Base-by-base conservation (phyloP, 2,113 vertebrate species). In the Protobothrops mucrosquamatus region DNA sequence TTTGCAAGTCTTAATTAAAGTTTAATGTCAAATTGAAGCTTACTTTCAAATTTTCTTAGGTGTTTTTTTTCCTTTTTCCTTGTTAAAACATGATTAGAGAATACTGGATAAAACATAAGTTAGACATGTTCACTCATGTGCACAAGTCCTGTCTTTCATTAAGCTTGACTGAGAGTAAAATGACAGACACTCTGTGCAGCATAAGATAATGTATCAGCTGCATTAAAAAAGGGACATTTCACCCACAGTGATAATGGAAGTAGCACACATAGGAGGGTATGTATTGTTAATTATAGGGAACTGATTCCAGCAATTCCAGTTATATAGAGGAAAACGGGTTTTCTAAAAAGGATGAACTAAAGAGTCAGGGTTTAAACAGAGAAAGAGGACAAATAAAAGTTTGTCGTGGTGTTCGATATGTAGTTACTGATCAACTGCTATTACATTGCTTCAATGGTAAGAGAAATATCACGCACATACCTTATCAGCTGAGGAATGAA, bases 1-100 rank as follows among this genome's bases (percentile, higher is more conserved):
- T 97, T 95, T 96, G 91, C 97, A 97, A 97, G 97, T 98, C 97
- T 98, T 97, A 98, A 98, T 98, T 98, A 98, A 97, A 97, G 96
- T 97, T 97, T 97, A 98, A 98, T 98, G 97, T 97, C 97, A 97
- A 95, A 94, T 94, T 96, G 96, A 97, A 98, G 97, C 98, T 98
- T 97, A 97, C 97, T 97, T 96, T 96, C 56, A 95, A 95, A 95
- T 93, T 91, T 92, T 87, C n/a, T 52, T 8, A 93, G 95, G 90
- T 94, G 64, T 86, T 94, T 81, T 39, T 74, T 39, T 8, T 3
- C 14, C 34, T 39, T 24, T 86, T 86, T 43, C 88, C 85, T 94
- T 93, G 89, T 95, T 90, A 96, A 95, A 96, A 95, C 69, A 5
- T 29, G 94, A 95, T 94, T 92, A 92, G 26, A 64, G 93, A 96